Evolutionary conservation across 2,888 invertebrate genomes (phyloP), one percentile per base, ranked within the genome.

Genomic region (Megaustenia siamemsis): DNA sequence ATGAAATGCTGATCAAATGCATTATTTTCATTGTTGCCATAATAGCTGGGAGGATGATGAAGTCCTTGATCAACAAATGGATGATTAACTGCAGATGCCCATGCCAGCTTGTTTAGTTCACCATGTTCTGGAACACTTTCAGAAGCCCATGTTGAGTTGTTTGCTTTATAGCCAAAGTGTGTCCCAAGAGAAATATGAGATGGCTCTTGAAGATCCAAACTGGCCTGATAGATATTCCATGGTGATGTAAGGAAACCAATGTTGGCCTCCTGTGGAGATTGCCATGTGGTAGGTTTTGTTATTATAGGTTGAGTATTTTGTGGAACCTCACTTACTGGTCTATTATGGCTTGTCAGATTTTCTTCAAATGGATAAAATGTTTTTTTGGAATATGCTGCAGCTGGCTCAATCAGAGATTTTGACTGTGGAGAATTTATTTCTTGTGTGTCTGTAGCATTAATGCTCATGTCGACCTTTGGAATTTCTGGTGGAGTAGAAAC

Each of bases 121-220:
- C 21, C 40, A 66, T 43, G 10, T 6, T 21, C 2, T 40, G 56
- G n/a, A 15, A 32, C 21, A 40, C 28, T 35, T 38, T 10, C 53
- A 24, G 69, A 4, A 71, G 49, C 21, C 82, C 82, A 71, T 38
- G 73, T 71, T 32, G 82, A 38, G 43, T 32, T 60, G 40, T 38
- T 43, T 45, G 63, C 43, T 78, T 53, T 66, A 66, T 60, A 82
- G 8, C 82, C 82, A 73, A 73, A 82, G 10, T 82, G 38, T 24
- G 82, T 73, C 24, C 82, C 73, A 35, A 73, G 73, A 8, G 82
- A 6, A 40, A 82, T 38, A 60, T 73, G 71, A 73, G 45, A 10
- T 1, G 60, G 28, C 38, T 60, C 56, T 45, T 49, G 56, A 28
- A n/a, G 28, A 6, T n/a, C 21, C n/a, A 56, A 15, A 40, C 38